phyloP scores from a whole-genome alignment of 2,797 vertebrate genomes.

The Acestrorhynchus altus region DNA sequence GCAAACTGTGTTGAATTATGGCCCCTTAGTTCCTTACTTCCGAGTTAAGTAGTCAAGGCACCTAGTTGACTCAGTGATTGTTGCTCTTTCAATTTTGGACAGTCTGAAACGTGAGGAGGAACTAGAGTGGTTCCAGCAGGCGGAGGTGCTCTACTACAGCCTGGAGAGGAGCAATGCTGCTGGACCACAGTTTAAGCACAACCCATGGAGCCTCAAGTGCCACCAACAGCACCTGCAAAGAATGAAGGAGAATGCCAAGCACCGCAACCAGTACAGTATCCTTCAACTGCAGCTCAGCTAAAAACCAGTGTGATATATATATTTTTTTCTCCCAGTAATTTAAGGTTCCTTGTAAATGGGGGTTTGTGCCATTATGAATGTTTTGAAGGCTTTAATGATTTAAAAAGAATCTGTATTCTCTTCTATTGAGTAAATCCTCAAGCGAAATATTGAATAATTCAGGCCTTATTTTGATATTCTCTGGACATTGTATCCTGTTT shows the following conservation, averaged over 20 bases:
- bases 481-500: no score
- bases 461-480: not conserved
- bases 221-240: conserved; percentile 96
- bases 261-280: conserved; percentile 99
- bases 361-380: not conserved
- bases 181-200: conserved; percentile 91
- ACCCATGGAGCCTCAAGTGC: conserved; percentile 98
- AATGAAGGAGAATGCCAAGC: conserved; percentile 98
- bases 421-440: not conserved
- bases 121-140: conserved; percentile 90
- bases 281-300: conserved; percentile 63
- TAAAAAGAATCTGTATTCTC: no score
- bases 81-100: conserved; percentile 39
- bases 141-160: conserved; percentile 92
- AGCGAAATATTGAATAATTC: not conserved
- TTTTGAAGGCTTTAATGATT: not conserved
- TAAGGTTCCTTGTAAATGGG: no score
- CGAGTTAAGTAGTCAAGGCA: no score
- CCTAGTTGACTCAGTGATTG: no score
- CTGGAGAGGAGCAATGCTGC: conserved; percentile 92
- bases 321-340: no score
- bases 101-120: conserved; percentile 94
- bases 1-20: no score
- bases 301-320: not conserved
- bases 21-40: no score